Base-by-base conservation (phyloP, 2,797 vertebrate species). In the Liasis olivaceus region DNA sequence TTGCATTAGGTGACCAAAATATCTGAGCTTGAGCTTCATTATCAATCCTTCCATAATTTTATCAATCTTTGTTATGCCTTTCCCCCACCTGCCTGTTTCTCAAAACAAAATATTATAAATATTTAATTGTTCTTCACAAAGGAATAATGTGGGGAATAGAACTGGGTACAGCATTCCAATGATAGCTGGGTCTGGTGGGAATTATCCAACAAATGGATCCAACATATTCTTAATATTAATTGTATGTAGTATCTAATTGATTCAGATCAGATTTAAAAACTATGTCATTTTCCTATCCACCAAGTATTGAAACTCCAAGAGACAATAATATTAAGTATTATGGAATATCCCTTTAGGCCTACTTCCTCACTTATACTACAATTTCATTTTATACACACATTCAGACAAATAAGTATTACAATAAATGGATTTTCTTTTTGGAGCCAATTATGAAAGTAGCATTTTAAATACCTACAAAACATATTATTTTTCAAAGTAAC, bases 381-480 rank as follows among this genome's bases (percentile, higher is more conserved):
- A 12, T 89, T 85, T 36, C 72, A 24, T 81, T 47, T 81, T 81
- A 81, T 81, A 47, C 72, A 81, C 72, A 77, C 4, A 20, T 47
- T 47, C 42, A 81, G 36, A 81, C 36, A 81, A 47, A 81, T 81
- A 24, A 47, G 72, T 3, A 9, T 13, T 91, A 56, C 1, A 5
- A 26, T 59, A 87, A 94, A 11, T 14, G 26, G 60, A 60, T 95
- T 95, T 94, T 93, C 72, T 5, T 95, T 94, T 93, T 91, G 91
- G 94, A 95, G n/a, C 20, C 20, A 90, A n/a, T 87, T 95, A 93
- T 90, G 89, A 93, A 81, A 81, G 72, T 72, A 93, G 11, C 89
- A 56, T 26, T 47, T 81, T 81, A 81, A 81, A 81, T 81, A 81
- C 72, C 36, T 81, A 24, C 20, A 81, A 81, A 81, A 20, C 36